Conservation (phyloP, 2,888 invertebrate genomes). For the Smittia aterrima region DNA sequence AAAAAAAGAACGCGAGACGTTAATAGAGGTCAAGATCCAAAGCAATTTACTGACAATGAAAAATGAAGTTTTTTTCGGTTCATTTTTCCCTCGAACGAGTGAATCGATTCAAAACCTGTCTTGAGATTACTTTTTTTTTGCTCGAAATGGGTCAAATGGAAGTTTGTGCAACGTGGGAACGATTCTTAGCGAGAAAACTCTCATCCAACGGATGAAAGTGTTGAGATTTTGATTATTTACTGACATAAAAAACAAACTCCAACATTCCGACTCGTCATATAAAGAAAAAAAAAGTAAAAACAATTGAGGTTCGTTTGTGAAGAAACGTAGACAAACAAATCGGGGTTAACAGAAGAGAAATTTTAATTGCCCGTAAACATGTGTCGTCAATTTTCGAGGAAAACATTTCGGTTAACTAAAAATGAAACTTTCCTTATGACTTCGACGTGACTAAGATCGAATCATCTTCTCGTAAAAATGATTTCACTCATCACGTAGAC, state of each 20-base stretch:
- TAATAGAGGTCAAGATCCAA: conserved; percentile 36
- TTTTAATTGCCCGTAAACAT: conserved; percentile 28
- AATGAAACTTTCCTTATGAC: neutral
- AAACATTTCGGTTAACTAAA: neutral
- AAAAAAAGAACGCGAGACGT: neutral
- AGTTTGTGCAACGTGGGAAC: conserved; percentile 33
- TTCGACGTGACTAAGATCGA: no score
- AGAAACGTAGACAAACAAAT: conserved; percentile 23
- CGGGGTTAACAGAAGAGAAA: conserved; percentile 38
- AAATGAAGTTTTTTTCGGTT: neutral
- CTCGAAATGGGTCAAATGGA: conserved; percentile 10
- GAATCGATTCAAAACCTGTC: neutral
- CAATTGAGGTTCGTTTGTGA: neutral
- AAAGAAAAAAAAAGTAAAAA: no score
- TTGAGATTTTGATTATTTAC: neutral
- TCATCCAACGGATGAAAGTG: neutral
- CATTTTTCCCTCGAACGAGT: neutral
- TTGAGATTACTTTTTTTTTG: neutral
- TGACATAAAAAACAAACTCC: no score
- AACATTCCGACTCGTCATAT: no score
- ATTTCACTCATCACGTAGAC: no score
- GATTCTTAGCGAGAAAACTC: neutral
- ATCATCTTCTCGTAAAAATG: no score
- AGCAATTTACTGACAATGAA: neutral
- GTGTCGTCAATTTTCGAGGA: neutral